Percentiles rank a stretch among this genome's conserved stretches.
Conservation (phyloP, 2,797 vertebrate genomes). For the Sebastes hubbsi region DNA sequence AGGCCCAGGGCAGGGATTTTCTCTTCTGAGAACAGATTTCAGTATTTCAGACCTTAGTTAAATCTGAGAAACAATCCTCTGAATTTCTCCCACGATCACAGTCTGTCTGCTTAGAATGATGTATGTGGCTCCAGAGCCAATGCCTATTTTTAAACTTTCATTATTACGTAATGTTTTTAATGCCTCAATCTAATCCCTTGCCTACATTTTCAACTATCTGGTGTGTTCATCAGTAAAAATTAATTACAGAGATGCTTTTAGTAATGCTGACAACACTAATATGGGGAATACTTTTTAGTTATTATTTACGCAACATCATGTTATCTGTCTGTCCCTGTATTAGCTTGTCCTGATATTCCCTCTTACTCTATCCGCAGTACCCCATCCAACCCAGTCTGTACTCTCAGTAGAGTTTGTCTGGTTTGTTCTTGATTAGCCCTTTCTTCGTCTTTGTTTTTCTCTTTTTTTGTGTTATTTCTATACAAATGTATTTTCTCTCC, state of each 20-base stretch:
- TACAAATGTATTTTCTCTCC: constrained; percentile 7
- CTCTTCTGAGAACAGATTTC: constrained; percentile 22
- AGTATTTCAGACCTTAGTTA: constrained; percentile 38
- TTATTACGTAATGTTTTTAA: background rate
- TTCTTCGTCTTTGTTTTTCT: background rate
- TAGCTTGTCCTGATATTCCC: background rate
- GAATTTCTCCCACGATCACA: constrained; percentile 13
- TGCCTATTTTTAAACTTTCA: background rate
- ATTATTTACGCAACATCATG: background rate
- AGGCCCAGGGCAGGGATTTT: constrained; percentile 51
- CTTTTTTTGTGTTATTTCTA: background rate
- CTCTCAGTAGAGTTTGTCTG: background rate
- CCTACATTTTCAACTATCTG: background rate
- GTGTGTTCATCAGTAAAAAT: background rate
- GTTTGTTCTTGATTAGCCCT: background rate
- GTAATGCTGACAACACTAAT: background rate
- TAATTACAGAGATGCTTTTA: background rate
- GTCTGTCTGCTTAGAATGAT: constrained; percentile 7
- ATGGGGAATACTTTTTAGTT: background rate
- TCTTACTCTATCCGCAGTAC: background rate
- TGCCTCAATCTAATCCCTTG: background rate
- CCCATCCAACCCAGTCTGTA: background rate
- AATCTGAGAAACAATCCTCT: constrained; percentile 41
- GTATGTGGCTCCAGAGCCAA: background rate
- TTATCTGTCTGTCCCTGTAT: background rate